Conservation (phyloP, 2,797 vertebrate species). For the Chromis chromis region DNA sequence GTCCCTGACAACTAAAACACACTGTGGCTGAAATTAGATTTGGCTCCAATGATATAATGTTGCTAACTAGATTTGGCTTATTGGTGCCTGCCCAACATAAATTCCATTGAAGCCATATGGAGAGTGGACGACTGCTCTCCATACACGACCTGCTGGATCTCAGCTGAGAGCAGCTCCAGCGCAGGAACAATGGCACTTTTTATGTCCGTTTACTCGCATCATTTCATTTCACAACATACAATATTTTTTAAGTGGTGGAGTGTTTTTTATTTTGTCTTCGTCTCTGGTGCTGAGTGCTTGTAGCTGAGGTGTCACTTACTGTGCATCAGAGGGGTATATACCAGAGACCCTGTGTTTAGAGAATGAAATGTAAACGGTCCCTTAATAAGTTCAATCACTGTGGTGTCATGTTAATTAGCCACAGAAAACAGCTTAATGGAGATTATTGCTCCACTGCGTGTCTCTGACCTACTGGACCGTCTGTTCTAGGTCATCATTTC, state of each 20-base stretch:
- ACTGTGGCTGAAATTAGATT: constrained; percentile 83
- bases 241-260: neutral
- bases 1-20: constrained; percentile 77
- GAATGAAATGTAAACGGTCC: constrained; percentile 1
- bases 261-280: constrained; percentile 25
- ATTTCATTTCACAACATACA: constrained; percentile 22
- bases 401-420: constrained; percentile 13
- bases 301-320: neutral
- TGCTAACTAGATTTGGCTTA: constrained; percentile 84
- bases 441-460: neutral
- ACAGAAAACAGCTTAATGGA: neutral
- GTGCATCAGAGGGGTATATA: neutral
- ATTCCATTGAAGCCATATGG: constrained; percentile 85
- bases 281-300: constrained; percentile 16
- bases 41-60: constrained; percentile 81
- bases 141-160: constrained; percentile 44
- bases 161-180: constrained; percentile 34
- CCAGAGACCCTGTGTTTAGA: constrained; percentile 23
- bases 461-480: neutral
- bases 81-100: constrained; percentile 85
- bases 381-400: constrained; percentile 4
- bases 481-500: neutral
- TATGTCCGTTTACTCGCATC: constrained; percentile 22
- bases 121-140: constrained; percentile 55
- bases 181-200: constrained; percentile 45